Evolutionary conservation across 2,888 invertebrate species (phyloP), one percentile per base, ranked within the genome.

Genomic region (Amphipoea lucens): DNA sequence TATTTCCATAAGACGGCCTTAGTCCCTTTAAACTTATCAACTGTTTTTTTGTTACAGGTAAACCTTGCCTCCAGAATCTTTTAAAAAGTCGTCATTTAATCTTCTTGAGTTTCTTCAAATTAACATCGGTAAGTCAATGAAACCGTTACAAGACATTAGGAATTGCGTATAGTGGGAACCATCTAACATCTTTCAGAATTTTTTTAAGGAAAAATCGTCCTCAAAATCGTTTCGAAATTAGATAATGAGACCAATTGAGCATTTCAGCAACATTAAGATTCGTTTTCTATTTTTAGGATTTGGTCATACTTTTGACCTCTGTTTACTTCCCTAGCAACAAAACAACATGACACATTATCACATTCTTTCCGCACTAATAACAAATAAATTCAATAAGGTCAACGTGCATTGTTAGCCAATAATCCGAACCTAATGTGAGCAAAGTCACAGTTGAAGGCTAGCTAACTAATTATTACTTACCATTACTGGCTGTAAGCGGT

Each of bases 401-500:
- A 77, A 3, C 20, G 20, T 1, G 68, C 63, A 78, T 85, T 86
- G 78, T 77, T 76, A 63, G 86, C 72, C 76, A 85, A 83, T 83
- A 83, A 85, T 83, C 85, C 82, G 9, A 7, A 65, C 17, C 14
- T 66, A 79, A 79, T 82, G 67, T 74, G 65, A 69, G 74, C 85
- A 68, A 75, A 84, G 76, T 77, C 82, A 75, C 78, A 82, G 86
- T 67, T 84, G 84, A 84, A 84, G 86, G 84, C 65, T 62, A 54
- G 29, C 40, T 71, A 74, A 76, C 70, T 81, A 45, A 70, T 85
- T 67, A 82, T 84, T 74, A 81, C 60, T 57, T 45, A 14, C 48
- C n/a, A 72, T 82, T 82, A 74, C 70, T 71, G 40, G 29, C 17
- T 66, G n/a, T 60, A 74, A 54, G 73, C 62, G 40, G 84, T 82